Percentiles rank a stretch among this genome's conserved stretches.
Conservation (phyloP, 2,113 vertebrate species). For the Paraplagusia blochii region DNA sequence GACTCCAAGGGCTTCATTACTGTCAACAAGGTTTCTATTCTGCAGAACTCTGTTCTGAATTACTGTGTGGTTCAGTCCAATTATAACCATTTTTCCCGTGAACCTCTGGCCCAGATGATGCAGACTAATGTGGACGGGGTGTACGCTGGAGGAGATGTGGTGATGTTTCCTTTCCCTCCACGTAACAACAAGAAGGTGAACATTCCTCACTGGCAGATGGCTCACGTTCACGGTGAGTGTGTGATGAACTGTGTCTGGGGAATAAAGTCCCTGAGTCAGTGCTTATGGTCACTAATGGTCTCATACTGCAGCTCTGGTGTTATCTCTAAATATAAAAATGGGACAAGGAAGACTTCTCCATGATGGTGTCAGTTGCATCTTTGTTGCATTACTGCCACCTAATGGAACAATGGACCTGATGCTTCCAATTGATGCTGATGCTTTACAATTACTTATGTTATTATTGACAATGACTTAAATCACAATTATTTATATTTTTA, state of each 20-base stretch:
- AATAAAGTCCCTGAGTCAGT: neutral
- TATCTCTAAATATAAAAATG: too few species aligned
- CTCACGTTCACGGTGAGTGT: conserved; percentile 88
- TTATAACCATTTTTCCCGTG: neutral
- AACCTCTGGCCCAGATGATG: conserved; percentile 82
- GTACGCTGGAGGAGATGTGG: conserved; percentile 90
- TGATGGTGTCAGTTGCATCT: too few species aligned
- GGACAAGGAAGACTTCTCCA: too few species aligned
- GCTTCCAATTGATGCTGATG: too few species aligned
- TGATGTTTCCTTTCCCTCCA: conserved; percentile 84
- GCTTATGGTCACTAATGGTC: neutral
- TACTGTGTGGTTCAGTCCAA: neutral
- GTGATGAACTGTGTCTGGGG: neutral
- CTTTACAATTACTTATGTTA: too few species aligned
- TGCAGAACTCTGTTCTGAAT: neutral
- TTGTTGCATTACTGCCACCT: too few species aligned
- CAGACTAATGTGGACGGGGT: conserved; percentile 89
- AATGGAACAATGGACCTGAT: too few species aligned
- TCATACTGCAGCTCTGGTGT: too few species aligned
- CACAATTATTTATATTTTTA: too few species aligned
- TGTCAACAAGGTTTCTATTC: conserved; percentile 93
- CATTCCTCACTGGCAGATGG: conserved; percentile 98
- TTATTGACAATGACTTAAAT: too few species aligned
- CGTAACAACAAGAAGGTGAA: conserved; percentile 96
- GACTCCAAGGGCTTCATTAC: conserved; percentile 93